Conservation (phyloP, 2,113 vertebrate genomes). For the cat (Felis catus) region F.catus_Fca126_mat1.0 CM031413.1:119449001-119449500, state of each 20-base stretch:
- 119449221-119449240: not conserved
- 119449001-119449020: too few species aligned
- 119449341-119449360: too few species aligned
- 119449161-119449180: not conserved
- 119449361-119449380: too few species aligned
- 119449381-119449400: too few species aligned
- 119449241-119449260: not conserved
- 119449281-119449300: not conserved
- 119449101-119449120: constrained; percentile 1
- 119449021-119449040: too few species aligned
- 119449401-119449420: too few species aligned
- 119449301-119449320: not conserved
- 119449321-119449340: too few species aligned
- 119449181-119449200: constrained; percentile 21
- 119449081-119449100: constrained; percentile 21
- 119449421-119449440: too few species aligned
- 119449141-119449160: not conserved
- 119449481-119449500: too few species aligned
- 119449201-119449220: constrained; percentile 55
- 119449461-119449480: too few species aligned
- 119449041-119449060: not conserved
- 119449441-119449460: too few species aligned
- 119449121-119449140: not conserved
- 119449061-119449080: constrained; percentile 10
- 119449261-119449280: not conserved